A percentile compares a stretch with the other conserved stretches of the same genome.
Evolutionary conservation across 1,140 invertebrate genomes (phyloP).

Genomic region (Conus betulinus): DNA sequence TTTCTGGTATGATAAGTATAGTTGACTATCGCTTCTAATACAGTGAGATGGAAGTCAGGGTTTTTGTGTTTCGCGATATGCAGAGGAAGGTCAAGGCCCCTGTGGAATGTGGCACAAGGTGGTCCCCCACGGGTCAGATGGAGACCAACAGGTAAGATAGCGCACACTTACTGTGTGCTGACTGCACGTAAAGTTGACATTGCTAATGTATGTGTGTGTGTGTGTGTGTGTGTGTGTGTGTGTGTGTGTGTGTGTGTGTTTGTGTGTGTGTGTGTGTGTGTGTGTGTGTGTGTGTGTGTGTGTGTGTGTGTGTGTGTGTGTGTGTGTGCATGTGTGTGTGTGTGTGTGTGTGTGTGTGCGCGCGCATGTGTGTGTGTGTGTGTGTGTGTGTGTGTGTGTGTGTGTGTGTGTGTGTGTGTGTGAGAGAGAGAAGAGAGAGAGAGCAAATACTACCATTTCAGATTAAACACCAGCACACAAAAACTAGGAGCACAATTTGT

Average conservation of each 20-base stretch:
- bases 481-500: too few relatives aligned
- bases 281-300: background rate
- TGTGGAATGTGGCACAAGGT: conserved; percentile 54
- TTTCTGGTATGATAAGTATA: too few relatives aligned
- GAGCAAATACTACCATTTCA: too few relatives aligned
- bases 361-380: background rate
- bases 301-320: background rate
- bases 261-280: background rate
- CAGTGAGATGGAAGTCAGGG: too few relatives aligned
- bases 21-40: too few relatives aligned
- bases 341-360: background rate
- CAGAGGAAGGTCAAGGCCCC: conserved; percentile 51
- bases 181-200: too few relatives aligned
- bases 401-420: background rate
- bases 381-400: background rate
- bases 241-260: background rate
- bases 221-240: background rate
- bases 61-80: conserved; percentile 5
- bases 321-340: background rate
- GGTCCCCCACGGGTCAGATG: conserved; percentile 36
- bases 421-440: background rate
- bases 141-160: conserved; percentile 16
- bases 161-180: background rate
- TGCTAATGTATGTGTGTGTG: background rate
- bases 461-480: too few relatives aligned